These are phyloP conservation scores for Cotesia typhae DNA, from an alignment of 1,140 invertebrate genomes.

Conservation along the genomic window DNA sequence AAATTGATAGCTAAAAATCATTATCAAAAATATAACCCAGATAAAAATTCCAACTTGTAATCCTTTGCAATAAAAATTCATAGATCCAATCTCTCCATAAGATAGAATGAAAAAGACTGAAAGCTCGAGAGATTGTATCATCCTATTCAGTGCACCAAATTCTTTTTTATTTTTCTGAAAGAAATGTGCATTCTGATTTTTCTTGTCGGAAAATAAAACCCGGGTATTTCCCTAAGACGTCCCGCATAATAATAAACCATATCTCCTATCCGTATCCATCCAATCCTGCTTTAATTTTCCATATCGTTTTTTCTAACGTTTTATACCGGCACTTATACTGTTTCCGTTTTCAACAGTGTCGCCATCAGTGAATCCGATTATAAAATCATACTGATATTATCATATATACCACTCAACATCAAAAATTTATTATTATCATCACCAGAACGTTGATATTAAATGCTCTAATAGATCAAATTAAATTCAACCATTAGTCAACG, in stretches of 20 bases:
- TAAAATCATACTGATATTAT: no score
- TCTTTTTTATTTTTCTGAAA: background rate
- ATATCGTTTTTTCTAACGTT: no score
- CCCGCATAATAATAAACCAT: no score
- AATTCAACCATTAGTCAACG: slow-evolving; percentile 29
- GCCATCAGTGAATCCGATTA: no score
- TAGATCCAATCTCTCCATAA: slow-evolving; percentile 15
- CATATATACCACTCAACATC: no score
- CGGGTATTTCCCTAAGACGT: no score
- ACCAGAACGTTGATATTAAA: background rate
- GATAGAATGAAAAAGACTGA: background rate
- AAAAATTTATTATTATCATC: background rate
- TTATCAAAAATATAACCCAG: background rate
- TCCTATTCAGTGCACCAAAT: background rate
- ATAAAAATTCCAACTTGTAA: background rate
- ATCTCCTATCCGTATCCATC: no score
- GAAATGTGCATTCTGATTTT: slow-evolving; percentile 11
- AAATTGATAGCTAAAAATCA: no score
- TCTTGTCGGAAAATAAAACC: background rate
- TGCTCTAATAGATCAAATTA: background rate
- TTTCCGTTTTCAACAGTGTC: no score
- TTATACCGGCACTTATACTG: no score
- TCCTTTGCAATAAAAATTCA: slow-evolving; percentile 10
- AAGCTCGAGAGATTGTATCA: slow-evolving; percentile 13
- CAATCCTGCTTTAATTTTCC: no score